A percentile compares a stretch with the other conserved stretches of the same genome.
Conservation (phyloP, 1,140 invertebrate species). For the Anastrepha ludens region DNA sequence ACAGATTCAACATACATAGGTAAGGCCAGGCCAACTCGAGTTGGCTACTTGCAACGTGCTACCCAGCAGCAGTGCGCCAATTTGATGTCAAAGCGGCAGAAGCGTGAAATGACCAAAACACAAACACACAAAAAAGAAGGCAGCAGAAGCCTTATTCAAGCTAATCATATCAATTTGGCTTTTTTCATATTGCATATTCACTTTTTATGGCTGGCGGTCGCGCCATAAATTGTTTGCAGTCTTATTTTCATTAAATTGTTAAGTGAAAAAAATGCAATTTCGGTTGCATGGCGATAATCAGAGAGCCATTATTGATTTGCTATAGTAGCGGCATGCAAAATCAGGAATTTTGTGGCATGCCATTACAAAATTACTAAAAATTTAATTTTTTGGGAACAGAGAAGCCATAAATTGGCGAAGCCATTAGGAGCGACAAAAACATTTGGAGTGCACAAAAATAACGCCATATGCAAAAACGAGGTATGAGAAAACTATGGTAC, state of each 20-base stretch:
- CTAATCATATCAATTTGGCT: slow-evolving; percentile 11
- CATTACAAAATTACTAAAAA: not conserved
- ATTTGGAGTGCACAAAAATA: no score
- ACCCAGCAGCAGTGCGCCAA: slow-evolving; percentile 8
- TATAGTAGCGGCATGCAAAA: not conserved
- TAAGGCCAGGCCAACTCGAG: not conserved
- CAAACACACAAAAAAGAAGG: not conserved
- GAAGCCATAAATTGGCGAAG: not conserved
- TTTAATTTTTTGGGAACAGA: not conserved
- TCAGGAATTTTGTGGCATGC: not conserved
- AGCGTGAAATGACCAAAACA: slow-evolving; percentile 36
- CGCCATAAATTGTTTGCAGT: not conserved
- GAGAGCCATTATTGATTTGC: slow-evolving; percentile 16
- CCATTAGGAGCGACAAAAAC: no score
- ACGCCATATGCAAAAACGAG: no score
- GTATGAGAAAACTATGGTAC: no score
- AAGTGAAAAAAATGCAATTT: not conserved
- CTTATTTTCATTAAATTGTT: not conserved
- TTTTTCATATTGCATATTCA: not conserved
- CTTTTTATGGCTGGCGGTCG: slow-evolving; percentile 12
- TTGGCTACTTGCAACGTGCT: not conserved
- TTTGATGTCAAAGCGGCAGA: slow-evolving; percentile 16
- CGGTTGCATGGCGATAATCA: not conserved
- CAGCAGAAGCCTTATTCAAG: slow-evolving; percentile 22
- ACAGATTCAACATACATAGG: not conserved